Evolutionary conservation across 2,113 vertebrate genomes (phyloP).

Genomic region (Microcebus murinus): DNA sequence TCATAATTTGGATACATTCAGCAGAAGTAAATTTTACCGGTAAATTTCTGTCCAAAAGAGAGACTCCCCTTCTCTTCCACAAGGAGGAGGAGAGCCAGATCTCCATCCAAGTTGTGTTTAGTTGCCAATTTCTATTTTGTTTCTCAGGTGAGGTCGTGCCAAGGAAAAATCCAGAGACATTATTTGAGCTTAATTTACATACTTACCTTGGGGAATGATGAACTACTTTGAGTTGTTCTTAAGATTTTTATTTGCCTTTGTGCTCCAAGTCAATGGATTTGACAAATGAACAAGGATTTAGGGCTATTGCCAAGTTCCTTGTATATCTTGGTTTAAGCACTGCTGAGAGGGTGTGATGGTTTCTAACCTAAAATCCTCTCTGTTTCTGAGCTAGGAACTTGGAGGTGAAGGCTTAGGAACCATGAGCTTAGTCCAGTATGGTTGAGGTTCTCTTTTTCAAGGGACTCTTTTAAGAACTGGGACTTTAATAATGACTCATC

Average conservation of each 20-base stretch:
- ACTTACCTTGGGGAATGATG: neutral
- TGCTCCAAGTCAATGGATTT: neutral
- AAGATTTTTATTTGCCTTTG: constrained; percentile 39
- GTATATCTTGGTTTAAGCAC: neutral
- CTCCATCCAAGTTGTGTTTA: neutral
- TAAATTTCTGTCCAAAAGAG: neutral
- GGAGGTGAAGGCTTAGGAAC: neutral
- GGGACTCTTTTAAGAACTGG: neutral
- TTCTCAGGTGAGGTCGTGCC: neutral
- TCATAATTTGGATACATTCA: neutral
- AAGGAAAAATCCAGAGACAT: neutral
- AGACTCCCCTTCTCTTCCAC: neutral
- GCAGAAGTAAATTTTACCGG: neutral
- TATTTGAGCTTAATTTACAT: neutral
- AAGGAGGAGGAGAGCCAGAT: neutral
- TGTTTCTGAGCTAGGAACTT: too few relatives aligned
- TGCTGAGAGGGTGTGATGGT: neutral
- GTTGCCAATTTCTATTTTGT: neutral
- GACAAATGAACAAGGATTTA: neutral
- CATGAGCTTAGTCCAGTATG: neutral
- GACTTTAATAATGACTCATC: neutral
- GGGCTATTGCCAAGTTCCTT: neutral
- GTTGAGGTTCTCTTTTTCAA: neutral
- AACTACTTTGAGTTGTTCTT: neutral
- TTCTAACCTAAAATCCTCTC: neutral